Evolutionary conservation across 2,888 invertebrate species (phyloP).

Genomic region (Trichogramma evanescens): DNA sequence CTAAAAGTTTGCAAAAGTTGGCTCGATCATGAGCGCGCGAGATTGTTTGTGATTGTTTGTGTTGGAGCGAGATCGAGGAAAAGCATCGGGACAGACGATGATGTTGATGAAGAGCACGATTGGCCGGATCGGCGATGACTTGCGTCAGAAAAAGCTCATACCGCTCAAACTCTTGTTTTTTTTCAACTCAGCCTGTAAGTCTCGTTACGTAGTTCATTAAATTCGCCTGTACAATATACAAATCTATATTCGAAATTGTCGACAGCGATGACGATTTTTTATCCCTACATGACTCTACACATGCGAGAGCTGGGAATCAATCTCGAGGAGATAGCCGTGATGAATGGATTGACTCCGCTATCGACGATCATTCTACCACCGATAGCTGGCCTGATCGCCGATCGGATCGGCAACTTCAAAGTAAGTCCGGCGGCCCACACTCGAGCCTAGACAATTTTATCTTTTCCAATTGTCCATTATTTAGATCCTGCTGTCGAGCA

Average conservation of each 20-base stretch:
- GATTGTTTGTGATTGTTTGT: no score
- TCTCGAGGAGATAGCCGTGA: constrained; percentile 73
- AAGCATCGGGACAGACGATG: constrained; percentile 37
- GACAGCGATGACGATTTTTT: constrained; percentile 65
- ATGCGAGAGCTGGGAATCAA: constrained; percentile 73
- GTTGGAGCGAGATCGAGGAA: no score
- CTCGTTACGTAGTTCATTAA: neutral
- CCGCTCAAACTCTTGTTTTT: constrained; percentile 71
- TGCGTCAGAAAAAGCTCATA: constrained; percentile 64
- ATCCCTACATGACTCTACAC: constrained; percentile 73
- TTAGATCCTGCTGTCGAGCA: constrained; percentile 61
- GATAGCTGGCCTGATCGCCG: constrained; percentile 67
- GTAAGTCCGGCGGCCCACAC: constrained; percentile 46
- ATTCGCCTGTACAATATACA: neutral
- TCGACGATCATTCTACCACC: constrained; percentile 73
- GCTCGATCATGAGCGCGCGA: no score
- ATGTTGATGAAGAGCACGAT: constrained; percentile 59
- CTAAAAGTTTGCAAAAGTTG: no score
- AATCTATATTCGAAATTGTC: constrained; percentile 24
- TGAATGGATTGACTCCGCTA: constrained; percentile 70
- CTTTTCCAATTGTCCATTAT: neutral
- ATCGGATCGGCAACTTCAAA: constrained; percentile 75
- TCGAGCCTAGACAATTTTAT: neutral
- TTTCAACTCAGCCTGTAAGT: constrained; percentile 42
- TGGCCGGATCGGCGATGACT: constrained; percentile 61